Evolutionary conservation across 1,140 invertebrate genomes (phyloP), one percentile per base, ranked within the genome.

Genomic region (Chelonus insularis): DNA sequence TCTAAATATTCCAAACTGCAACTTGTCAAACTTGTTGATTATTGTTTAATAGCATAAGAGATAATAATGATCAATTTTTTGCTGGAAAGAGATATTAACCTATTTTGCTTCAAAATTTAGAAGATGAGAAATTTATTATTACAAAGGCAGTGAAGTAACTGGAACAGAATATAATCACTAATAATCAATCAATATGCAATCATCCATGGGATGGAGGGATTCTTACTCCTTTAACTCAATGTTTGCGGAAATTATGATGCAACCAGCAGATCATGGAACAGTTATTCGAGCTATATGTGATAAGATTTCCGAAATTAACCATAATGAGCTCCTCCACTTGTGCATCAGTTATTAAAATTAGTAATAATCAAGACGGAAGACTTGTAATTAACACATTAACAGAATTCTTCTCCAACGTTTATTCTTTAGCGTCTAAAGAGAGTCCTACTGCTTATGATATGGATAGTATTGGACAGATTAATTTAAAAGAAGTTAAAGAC

Each of bases 61-160:
- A 63, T 1, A 70, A 77, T 12, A 65, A 75, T 1, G 73, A 80
- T 36, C 56, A 74, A 0, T 69, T 69, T 60, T 71, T 48, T 84
- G 82, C 51, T 84, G 83, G 82, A 83, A 82, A 65, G 82, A 84
- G 34, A 54, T 84, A 6, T 47, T 84, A n/a, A 3, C 83, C 83
- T 36, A 68, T 73, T 25, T 47, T 83, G 25, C 48, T 84, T 20
- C 74, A 78, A 68, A 62, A 77, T 9, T 41, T 84, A n/a, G 75
- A 78, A 47, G 76, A 77, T 45, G 76, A 82, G 63, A 80, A 82
- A 55, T 70, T 68, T 9, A 64, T 84, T 7, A 68, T 58, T 63
- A 77, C 48, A 72, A 70, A 63, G 80, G 78, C 21, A 61, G 62
- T 11, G 71, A 79, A 66, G 65, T 83, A 12, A 64, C 73, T 52